Base-by-base conservation (phyloP, 53 echinoderm and acorn worm genomes). In the Holothuria leucospilota region DNA sequence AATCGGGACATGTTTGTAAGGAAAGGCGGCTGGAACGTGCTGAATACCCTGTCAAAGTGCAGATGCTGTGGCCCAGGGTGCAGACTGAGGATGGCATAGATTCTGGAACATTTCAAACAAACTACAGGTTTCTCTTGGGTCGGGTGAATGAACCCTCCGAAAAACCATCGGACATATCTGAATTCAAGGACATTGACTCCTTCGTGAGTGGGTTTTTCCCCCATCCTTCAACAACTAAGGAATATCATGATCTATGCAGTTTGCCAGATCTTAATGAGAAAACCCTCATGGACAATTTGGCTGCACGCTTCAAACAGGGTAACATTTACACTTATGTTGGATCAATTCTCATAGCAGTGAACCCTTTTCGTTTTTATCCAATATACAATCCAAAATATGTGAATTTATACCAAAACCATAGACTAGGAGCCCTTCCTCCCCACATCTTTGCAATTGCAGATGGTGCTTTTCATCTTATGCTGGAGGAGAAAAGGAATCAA, bases 311-410 rank as follows among this genome's bases (percentile, higher is more conserved):
- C 71, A 94, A 92, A 63, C 93, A 95, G 83, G 99, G 95, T 68
- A 95, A 95, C 84, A 99, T 99, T 68, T 99, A 99, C 95, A 99
- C 99, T 16, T 99, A 99, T 40, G 98, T 98, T 21, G 98, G 98
- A 51, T 98, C 98, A 8, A 98, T 98, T 49, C 95, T 98, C 39
- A 98, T 98, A 25, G 94, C 98, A 0, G 91, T 99, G 46, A 95
- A 95, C 85, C 99, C 99, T 2, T 99, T 95, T 78, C 90, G 92
- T 71, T 99, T 99, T 89, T 93, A 73, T 67, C 99, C 99, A 25
- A 99, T 95, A 61, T 95, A 95, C 73, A 95, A 99, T 66, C 99
- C 99, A 41, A 93, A 99, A 84, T 99, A 95, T 92, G 99, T 99
- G 65, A 94, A 95, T 71, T 78, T 93, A 13, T 99, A 99, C 78